Evolutionary conservation across 1,140 invertebrate species (phyloP).

Genomic region (Carcinoscorpius rotundicauda): DNA sequence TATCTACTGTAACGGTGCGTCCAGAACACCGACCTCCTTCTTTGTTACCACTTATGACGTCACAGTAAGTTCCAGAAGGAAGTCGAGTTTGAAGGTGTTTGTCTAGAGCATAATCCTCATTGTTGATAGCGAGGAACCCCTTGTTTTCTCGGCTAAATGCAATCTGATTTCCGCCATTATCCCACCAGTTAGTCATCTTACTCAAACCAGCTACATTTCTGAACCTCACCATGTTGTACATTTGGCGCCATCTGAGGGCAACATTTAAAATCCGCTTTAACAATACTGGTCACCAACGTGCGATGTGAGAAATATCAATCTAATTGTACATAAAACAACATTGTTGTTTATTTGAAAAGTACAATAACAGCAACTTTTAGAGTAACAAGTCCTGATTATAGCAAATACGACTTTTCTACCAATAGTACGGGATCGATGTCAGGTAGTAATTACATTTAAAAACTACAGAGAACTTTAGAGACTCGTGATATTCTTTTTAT

Average conservation of each 20-base stretch:
- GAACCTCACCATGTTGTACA: constrained; percentile 66
- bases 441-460: no score
- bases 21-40: constrained; percentile 51
- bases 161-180: constrained; percentile 57
- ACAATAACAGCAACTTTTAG: no score
- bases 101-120: constrained; percentile 22
- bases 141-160: constrained; percentile 55
- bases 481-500: no score
- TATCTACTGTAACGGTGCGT: constrained; percentile 49
- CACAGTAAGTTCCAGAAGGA: constrained; percentile 65
- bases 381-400: no score
- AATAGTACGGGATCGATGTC: no score
- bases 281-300: no score
- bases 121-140: constrained; percentile 62
- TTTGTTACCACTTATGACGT: constrained; percentile 63
- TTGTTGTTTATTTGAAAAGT: no score
- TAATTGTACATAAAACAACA: no score
- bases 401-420: no score
- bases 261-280: no score
- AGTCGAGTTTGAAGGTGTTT: constrained; percentile 47
- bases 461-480: no score
- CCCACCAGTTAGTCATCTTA: constrained; percentile 47
- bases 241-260: constrained; percentile 54
- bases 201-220: constrained; percentile 45
- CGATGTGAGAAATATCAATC: no score